phyloP scores from a whole-genome alignment of 1,140 invertebrate genomes.

The Euura saliciscinereae region DNA sequence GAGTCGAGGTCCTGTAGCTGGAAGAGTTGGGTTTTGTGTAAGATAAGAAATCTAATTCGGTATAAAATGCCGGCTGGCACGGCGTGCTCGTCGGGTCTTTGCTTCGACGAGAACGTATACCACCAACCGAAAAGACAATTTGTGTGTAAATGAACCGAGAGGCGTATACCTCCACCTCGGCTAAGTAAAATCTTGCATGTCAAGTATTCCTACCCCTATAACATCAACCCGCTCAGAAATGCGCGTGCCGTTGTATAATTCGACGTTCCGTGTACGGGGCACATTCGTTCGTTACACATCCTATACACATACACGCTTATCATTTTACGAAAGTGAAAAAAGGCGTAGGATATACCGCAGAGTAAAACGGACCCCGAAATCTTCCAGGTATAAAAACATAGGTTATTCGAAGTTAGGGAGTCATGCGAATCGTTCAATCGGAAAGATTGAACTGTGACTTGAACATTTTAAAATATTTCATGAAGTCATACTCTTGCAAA shows the following conservation, averaged over 20 bases:
- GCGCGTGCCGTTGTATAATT: constrained; percentile 2
- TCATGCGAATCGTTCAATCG: too few relatives aligned
- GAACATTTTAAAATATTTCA: too few relatives aligned
- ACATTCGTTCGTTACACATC: too few relatives aligned
- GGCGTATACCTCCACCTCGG: constrained; percentile 17
- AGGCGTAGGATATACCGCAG: too few relatives aligned
- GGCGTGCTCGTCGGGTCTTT: background rate
- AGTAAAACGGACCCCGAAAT: too few relatives aligned
- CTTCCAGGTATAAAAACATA: too few relatives aligned
- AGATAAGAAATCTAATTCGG: background rate
- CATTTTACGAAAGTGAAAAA: too few relatives aligned
- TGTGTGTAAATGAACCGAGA: constrained; percentile 46
- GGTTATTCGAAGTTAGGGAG: too few relatives aligned
- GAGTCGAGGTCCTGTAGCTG: background rate
- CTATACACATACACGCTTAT: too few relatives aligned
- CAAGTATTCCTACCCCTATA: constrained; percentile 5
- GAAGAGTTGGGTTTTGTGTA: background rate
- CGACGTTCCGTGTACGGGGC: background rate
- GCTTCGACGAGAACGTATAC: background rate
- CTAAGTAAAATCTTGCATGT: constrained; percentile 51
- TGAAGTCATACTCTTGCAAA: too few relatives aligned
- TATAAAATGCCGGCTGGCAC: constrained; percentile 1
- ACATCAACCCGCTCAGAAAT: background rate
- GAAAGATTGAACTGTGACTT: too few relatives aligned
- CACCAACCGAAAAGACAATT: constrained; percentile 30